These are phyloP conservation scores for Bombyx mandarina DNA, from an alignment of 1,140 invertebrate species.

Conservation along the genomic window DNA sequence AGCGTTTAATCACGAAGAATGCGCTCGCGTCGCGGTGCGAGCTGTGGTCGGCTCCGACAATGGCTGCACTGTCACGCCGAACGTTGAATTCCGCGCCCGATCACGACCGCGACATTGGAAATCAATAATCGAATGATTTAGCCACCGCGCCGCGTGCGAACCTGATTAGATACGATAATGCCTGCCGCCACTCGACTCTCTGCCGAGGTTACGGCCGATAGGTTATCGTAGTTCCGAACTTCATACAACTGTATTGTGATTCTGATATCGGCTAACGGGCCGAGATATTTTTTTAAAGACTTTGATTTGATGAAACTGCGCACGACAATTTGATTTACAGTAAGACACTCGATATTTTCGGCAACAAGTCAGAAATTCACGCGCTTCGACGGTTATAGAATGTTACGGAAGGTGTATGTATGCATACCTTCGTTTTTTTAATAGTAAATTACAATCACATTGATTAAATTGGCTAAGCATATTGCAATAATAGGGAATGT, in stretches of 20 bases:
- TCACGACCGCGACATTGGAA: slow-evolving; percentile 69
- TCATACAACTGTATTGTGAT: slow-evolving; percentile 43
- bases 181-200: slow-evolving; percentile 35
- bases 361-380: not conserved
- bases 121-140: slow-evolving; percentile 70
- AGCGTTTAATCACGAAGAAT: slow-evolving; percentile 64
- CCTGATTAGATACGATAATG: slow-evolving; percentile 66
- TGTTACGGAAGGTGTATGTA: too few relatives aligned
- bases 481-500: too few relatives aligned
- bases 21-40: slow-evolving; percentile 35
- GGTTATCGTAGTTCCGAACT: slow-evolving; percentile 47
- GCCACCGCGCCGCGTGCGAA: slow-evolving; percentile 67
- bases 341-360: slow-evolving; percentile 1
- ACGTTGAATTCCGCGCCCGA: slow-evolving; percentile 47
- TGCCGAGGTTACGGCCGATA: slow-evolving; percentile 34
- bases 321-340: slow-evolving; percentile 19
- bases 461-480: too few relatives aligned
- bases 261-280: slow-evolving; percentile 41
- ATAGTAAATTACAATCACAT: too few relatives aligned
- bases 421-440: too few relatives aligned
- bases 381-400: too few relatives aligned
- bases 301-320: slow-evolving; percentile 42
- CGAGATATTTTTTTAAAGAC: slow-evolving; percentile 51
- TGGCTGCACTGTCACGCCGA: slow-evolving; percentile 58
- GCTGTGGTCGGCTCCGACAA: slow-evolving; percentile 44